These are phyloP conservation scores for Acomys russatus DNA, from an alignment of 2,797 vertebrate genomes.

Conservation along the genomic window DNA sequence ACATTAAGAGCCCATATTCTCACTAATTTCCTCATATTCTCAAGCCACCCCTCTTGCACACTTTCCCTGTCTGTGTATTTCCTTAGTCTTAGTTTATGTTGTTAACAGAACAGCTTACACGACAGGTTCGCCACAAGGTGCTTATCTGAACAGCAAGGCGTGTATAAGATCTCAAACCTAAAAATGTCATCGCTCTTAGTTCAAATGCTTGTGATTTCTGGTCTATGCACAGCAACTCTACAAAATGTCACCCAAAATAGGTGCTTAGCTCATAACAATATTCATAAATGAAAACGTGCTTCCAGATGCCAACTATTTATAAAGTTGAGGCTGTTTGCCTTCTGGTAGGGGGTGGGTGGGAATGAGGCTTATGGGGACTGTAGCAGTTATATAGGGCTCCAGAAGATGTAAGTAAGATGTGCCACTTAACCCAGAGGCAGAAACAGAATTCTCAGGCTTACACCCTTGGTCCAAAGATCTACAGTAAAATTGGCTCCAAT, in stretches of 20 bases:
- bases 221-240: conserved; percentile 22
- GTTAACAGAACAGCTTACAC: neutral
- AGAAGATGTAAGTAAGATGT: neutral
- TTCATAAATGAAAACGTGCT: conserved; percentile 56
- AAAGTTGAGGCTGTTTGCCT: conserved; percentile 63
- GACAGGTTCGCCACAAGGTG: conserved; percentile 28
- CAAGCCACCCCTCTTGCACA: neutral
- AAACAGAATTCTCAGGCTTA: conserved; percentile 40
- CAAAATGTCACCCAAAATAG: conserved; percentile 70
- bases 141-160: neutral
- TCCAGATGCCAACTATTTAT: conserved; percentile 71
- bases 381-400: neutral
- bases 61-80: neutral
- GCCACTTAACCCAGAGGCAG: neutral
- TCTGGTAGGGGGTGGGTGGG: neutral
- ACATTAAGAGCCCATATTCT: conserved; percentile 18
- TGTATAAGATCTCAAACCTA: conserved; percentile 62
- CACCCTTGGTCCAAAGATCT: conserved; percentile 44
- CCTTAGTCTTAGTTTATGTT: conserved; percentile 12
- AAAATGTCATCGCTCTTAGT: conserved; percentile 63
- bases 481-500: conserved; percentile 1
- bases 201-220: conserved; percentile 22
- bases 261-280: conserved; percentile 52
- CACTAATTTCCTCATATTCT: neutral
- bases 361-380: neutral